phyloP scores from a whole-genome alignment of 2,113 vertebrate genomes.

The Thunnus maccoyii region DNA sequence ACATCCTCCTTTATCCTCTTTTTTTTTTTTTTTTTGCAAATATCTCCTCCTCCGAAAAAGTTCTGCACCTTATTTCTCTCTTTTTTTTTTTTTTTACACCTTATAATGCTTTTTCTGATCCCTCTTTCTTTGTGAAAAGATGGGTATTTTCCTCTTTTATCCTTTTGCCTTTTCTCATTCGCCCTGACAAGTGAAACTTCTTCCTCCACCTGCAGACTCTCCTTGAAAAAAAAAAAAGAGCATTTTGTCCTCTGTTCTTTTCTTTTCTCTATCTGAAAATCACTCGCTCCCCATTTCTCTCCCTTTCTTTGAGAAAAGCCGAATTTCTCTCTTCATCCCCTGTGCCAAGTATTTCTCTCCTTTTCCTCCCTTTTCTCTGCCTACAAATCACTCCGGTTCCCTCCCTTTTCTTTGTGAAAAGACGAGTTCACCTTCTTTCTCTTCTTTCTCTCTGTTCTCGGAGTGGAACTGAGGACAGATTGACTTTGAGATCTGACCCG shows the following conservation, averaged over 20 bases:
- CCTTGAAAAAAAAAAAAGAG: conserved; percentile 18
- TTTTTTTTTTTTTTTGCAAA: too few relatives aligned
- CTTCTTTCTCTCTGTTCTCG: conserved; percentile 68
- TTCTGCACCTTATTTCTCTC: neutral
- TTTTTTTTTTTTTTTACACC: neutral
- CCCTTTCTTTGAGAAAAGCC: conserved; percentile 23
- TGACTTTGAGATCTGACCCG: conserved; percentile 72
- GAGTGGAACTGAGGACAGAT: conserved; percentile 68
- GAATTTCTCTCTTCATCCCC: conserved; percentile 1
- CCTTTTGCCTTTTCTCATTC: neutral
- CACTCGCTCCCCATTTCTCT: conserved; percentile 22
- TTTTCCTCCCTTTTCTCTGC: conserved; percentile 6
- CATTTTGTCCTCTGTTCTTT: conserved; percentile 23
- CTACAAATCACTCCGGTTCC: conserved; percentile 33
- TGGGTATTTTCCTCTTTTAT: neutral
- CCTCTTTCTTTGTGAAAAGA: neutral
- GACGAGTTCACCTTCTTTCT: conserved; percentile 85
- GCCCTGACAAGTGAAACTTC: neutral
- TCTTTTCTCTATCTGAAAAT: conserved; percentile 21
- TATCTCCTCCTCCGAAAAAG: too few relatives aligned
- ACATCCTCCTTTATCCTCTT: neutral
- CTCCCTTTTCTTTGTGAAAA: conserved; percentile 44
- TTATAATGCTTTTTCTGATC: neutral
- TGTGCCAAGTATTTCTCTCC: conserved; percentile 11
- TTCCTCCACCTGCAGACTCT: neutral